Conservation (phyloP, 2,113 vertebrate genomes). For the Perca fluviatilis region DNA sequence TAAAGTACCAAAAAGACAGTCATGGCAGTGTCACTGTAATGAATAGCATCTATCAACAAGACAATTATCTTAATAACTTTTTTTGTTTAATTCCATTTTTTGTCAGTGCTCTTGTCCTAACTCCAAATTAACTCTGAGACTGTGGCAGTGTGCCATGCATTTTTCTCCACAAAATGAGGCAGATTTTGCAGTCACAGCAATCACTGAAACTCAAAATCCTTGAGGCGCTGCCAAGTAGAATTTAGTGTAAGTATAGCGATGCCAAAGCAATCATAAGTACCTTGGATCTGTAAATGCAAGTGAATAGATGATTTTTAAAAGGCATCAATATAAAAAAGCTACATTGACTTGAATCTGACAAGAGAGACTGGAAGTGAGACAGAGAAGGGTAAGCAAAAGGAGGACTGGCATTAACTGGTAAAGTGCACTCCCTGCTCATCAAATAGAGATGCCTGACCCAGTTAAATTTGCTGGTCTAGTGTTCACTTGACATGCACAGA, state of each 20-base stretch:
- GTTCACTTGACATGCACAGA: constrained; percentile 48
- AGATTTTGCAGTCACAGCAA: constrained; percentile 61
- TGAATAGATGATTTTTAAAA: constrained; percentile 67
- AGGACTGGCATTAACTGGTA: constrained; percentile 61
- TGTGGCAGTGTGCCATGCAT: constrained; percentile 46
- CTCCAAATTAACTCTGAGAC: constrained; percentile 47
- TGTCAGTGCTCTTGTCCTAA: constrained; percentile 38
- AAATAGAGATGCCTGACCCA: constrained; percentile 82
- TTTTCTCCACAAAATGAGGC: constrained; percentile 51
- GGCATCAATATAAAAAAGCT: constrained; percentile 35
- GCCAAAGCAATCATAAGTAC: constrained; percentile 69
- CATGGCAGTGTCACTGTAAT: not conserved
- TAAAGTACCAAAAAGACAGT: not conserved
- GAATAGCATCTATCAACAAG: constrained; percentile 30
- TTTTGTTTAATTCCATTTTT: constrained; percentile 50
- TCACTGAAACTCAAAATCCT: constrained; percentile 68
- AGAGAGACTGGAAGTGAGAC: constrained; percentile 45
- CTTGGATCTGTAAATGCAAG: constrained; percentile 57
- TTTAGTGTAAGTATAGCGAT: constrained; percentile 58
- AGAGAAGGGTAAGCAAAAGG: constrained; percentile 50
- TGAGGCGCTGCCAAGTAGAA: constrained; percentile 65
- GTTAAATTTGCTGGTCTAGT: constrained; percentile 70
- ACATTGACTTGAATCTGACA: constrained; percentile 55
- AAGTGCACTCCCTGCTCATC: constrained; percentile 68
- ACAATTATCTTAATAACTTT: constrained; percentile 30